Evolutionary conservation across 2,113 vertebrate genomes (phyloP), one percentile per base, ranked within the genome.

Genomic region (Dasypus novemcinctus): DNA sequence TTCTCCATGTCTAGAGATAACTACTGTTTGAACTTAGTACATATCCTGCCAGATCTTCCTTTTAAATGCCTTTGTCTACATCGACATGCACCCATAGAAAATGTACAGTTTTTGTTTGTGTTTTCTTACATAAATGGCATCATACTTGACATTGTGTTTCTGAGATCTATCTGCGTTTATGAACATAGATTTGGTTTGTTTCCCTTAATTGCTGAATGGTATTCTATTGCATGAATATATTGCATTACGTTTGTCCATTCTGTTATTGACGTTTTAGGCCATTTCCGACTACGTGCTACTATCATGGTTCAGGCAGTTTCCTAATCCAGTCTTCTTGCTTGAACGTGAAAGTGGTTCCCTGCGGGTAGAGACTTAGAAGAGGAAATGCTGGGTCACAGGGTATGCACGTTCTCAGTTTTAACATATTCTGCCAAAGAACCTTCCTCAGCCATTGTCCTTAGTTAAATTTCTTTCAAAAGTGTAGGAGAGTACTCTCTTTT

Each of bases 281-380:
- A 93, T 71, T 95, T 95, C 88, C 46, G 91, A 87, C 90, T 95
- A 86, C 71, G 87, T 91, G 69, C 87, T 46, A 54, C 93, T 93
- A 75, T 20, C 82, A 83, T 78, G 79, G 87, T 94, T 94, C 83
- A 93, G 1, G 92, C 86, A 93, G 59, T 86, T 93, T 95, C 41
- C 63, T 88, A 91, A 52, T 43, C 52, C 71, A 93, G 74, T 46
- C 86, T 96, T 91, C 49, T 85, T 71, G 31, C 33, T 61, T 2
- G 14, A 25, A 63, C 5, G 76, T 57, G 38, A 63, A 91, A 71
- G 80, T 69, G 5, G 71, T 95, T 96, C 38, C 66, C 49, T 86
- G 79, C n/a, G 5, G 57, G 59, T 54, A 80, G 41, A 36, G 78
- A 79, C 25, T 18, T 63, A 82, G 74, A 85, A 36, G 17, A 94